phyloP scores from a whole-genome alignment of 2,888 invertebrate genomes.

The Calameuta idolon region DNA sequence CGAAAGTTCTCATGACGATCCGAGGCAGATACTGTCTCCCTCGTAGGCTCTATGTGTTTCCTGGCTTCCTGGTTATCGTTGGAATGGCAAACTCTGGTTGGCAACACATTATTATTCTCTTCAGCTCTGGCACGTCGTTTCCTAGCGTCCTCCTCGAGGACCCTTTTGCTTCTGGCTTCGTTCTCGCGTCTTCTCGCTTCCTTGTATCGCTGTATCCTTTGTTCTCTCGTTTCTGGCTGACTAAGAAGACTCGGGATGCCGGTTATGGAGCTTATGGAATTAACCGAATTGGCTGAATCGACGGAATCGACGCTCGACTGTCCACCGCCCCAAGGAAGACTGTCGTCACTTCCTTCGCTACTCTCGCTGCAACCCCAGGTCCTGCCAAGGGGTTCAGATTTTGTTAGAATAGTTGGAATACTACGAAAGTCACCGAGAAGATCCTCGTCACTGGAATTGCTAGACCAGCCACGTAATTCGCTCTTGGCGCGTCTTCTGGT shows the following conservation, averaged over 20 bases:
- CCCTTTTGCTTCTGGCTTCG: slow-evolving; percentile 58
- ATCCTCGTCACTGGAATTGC: slow-evolving; percentile 63
- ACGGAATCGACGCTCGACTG: slow-evolving; percentile 56
- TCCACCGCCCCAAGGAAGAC: slow-evolving; percentile 55
- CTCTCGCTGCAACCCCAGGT: slow-evolving; percentile 64
- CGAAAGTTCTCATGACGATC: neutral
- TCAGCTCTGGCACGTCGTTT: slow-evolving; percentile 47
- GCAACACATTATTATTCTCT: slow-evolving; percentile 34
- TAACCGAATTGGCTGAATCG: slow-evolving; percentile 37
- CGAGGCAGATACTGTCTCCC: neutral
- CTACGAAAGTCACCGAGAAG: slow-evolving; percentile 45
- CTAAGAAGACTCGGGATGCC: slow-evolving; percentile 32
- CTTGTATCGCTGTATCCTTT: slow-evolving; percentile 62
- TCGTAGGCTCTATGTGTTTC: neutral
- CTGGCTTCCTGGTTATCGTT: slow-evolving; percentile 31
- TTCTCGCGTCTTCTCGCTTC: slow-evolving; percentile 60
- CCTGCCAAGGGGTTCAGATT: slow-evolving; percentile 43
- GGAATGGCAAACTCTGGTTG: slow-evolving; percentile 44
- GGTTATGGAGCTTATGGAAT: slow-evolving; percentile 9
- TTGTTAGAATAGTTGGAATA: slow-evolving; percentile 39
- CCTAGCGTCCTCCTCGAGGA: slow-evolving; percentile 58
- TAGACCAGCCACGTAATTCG: slow-evolving; percentile 62
- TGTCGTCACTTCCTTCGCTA: slow-evolving; percentile 64
- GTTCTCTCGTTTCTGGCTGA: slow-evolving; percentile 52
- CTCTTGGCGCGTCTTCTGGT: slow-evolving; percentile 56